phyloP scores from a whole-genome alignment of 2,888 invertebrate species.

The Idaea biselata region DNA sequence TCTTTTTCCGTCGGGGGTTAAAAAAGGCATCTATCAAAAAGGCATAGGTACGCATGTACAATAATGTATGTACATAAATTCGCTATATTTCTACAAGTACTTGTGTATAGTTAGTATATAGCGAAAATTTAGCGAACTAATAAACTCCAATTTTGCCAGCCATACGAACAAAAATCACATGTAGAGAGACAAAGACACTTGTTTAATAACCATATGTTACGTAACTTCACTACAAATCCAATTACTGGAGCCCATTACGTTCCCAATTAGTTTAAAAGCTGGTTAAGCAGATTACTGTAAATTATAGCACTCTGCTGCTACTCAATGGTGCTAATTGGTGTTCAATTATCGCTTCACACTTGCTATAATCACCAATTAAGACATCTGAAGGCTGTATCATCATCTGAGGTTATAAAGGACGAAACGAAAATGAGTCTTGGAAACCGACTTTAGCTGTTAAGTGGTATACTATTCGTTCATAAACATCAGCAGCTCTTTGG shows the following conservation, averaged over 20 bases:
- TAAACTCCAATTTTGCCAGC: background rate
- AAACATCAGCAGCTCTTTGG: background rate
- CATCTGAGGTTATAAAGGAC: background rate
- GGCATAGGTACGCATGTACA: no score
- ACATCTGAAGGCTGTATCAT: background rate
- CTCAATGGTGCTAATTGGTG: background rate
- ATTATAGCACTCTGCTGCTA: background rate
- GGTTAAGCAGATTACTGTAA: constrained; percentile 5
- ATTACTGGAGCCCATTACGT: background rate
- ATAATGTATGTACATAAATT: no score
- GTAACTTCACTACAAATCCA: background rate
- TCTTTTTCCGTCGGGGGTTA: no score
- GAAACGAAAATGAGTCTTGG: background rate
- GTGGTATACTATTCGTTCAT: background rate
- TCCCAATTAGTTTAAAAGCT: constrained; percentile 12
- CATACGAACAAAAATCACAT: background rate
- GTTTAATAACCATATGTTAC: background rate
- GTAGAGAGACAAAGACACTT: background rate
- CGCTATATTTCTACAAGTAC: background rate
- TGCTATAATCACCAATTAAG: background rate
- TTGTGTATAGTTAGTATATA: background rate
- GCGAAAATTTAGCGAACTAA: background rate
- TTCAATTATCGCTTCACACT: background rate
- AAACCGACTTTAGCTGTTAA: background rate
- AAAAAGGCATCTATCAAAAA: no score